Evolutionary conservation across 2,113 vertebrate genomes (phyloP).

Genomic region (Pleuronectes platessa): DNA sequence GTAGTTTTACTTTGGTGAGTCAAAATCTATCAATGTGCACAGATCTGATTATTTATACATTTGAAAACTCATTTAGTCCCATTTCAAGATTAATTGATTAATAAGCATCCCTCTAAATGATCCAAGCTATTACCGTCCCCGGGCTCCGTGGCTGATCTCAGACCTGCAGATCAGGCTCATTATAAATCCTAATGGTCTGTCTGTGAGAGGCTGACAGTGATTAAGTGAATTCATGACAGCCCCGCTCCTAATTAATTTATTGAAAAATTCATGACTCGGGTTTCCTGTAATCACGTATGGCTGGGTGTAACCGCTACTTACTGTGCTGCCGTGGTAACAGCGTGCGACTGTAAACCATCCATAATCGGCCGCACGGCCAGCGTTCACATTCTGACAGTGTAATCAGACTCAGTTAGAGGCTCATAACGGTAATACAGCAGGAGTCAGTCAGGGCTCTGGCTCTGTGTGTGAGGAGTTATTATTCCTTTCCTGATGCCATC

Average conservation of each 20-base stretch:
- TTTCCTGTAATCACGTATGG: slow-evolving; percentile 65
- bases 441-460: slow-evolving; percentile 16
- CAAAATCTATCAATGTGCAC: background rate
- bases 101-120: slow-evolving; percentile 31
- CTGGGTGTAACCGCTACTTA: slow-evolving; percentile 46
- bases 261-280: slow-evolving; percentile 72
- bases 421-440: slow-evolving; percentile 25
- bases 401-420: slow-evolving; percentile 49
- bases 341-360: slow-evolving; percentile 60
- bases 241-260: slow-evolving; percentile 71
- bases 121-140: slow-evolving; percentile 23
- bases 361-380: slow-evolving; percentile 38
- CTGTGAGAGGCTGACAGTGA: slow-evolving; percentile 57
- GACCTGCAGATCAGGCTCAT: slow-evolving; percentile 45
- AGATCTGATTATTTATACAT: background rate
- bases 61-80: background rate
- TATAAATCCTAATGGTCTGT: slow-evolving; percentile 64
- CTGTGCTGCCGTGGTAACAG: slow-evolving; percentile 58
- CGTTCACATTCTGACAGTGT: slow-evolving; percentile 44
- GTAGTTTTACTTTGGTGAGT: background rate
- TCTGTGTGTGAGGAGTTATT: slow-evolving; percentile 55
- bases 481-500: slow-evolving; percentile 57
- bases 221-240: slow-evolving; percentile 62
- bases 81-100: slow-evolving; percentile 5
- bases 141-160: slow-evolving; percentile 14